Evolutionary conservation across 2,888 invertebrate species (phyloP).

Genomic region (Acanthopleura granulata): DNA sequence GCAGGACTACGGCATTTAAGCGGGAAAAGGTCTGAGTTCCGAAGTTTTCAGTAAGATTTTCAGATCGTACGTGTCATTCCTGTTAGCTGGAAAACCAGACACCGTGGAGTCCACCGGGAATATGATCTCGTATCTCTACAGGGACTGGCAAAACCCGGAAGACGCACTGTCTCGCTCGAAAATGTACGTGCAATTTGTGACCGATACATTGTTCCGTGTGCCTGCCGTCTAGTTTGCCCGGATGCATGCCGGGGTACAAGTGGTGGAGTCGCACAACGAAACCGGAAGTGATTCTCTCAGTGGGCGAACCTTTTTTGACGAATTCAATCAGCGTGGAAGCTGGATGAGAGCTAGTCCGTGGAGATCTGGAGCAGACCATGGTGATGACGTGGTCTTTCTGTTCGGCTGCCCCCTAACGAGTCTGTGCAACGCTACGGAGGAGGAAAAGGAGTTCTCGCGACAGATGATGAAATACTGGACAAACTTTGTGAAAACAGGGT

Average conservation of each 20-base stretch:
- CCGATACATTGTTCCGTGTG: neutral
- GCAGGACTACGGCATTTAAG: neutral
- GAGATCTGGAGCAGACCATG: neutral
- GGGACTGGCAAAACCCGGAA: neutral
- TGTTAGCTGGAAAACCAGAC: neutral
- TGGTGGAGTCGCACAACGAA: neutral
- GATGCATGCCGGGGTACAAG: neutral
- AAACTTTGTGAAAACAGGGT: constrained; percentile 17
- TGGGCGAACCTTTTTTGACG: neutral
- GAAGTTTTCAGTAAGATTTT: neutral
- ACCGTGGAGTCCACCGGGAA: neutral
- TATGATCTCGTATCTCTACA: neutral
- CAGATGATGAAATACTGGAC: constrained; percentile 12
- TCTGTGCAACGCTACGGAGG: neutral
- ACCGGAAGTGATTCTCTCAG: neutral
- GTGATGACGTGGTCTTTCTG: neutral
- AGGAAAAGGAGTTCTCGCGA: neutral
- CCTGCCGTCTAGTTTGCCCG: neutral
- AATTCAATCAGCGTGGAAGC: neutral
- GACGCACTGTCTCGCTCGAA: neutral
- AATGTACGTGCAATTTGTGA: neutral
- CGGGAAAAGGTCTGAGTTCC: neutral
- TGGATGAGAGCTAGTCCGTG: neutral
- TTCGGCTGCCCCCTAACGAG: neutral
- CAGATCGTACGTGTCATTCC: neutral